These are phyloP conservation scores for Mamestra configurata DNA, from an alignment of 1,140 invertebrate genomes.

Conservation along the genomic window DNA sequence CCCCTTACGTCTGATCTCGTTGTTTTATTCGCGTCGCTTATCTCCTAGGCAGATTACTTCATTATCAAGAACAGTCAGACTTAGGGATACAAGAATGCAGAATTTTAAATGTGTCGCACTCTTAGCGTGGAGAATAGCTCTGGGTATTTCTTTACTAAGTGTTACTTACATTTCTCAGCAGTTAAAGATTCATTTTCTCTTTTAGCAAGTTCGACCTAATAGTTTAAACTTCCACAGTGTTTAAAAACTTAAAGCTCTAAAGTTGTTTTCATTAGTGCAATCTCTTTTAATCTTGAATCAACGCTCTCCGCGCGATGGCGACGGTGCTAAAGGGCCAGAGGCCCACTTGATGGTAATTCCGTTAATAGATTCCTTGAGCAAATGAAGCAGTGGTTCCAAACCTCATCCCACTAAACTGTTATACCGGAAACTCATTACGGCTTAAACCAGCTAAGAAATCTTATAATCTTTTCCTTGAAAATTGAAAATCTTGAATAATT, in stretches of 20 bases:
- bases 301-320: neutral
- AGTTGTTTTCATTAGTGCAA: conserved; percentile 47
- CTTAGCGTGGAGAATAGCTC: too few species aligned
- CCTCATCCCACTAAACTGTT: conserved; percentile 76
- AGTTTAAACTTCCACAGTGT: conserved; percentile 28
- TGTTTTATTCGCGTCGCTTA: conserved; percentile 33
- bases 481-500: conserved; percentile 85
- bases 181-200: conserved; percentile 8
- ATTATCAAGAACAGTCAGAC: neutral
- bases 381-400: conserved; percentile 70
- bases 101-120: neutral
- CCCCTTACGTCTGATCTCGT: conserved; percentile 32
- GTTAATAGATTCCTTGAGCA: conserved; percentile 67
- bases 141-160: neutral
- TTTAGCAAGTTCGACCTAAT: conserved; percentile 14
- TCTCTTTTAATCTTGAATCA: conserved; percentile 45
- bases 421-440: conserved; percentile 83
- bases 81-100: neutral
- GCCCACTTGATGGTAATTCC: conserved; percentile 58
- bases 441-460: conserved; percentile 81
- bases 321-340: conserved; percentile 27
- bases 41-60: neutral
- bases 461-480: conserved; percentile 82
- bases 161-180: neutral
- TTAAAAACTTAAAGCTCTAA: conserved; percentile 41